Evolutionary conservation across 1,140 invertebrate genomes (phyloP).

Genomic region (Drosophila seguyi): DNA sequence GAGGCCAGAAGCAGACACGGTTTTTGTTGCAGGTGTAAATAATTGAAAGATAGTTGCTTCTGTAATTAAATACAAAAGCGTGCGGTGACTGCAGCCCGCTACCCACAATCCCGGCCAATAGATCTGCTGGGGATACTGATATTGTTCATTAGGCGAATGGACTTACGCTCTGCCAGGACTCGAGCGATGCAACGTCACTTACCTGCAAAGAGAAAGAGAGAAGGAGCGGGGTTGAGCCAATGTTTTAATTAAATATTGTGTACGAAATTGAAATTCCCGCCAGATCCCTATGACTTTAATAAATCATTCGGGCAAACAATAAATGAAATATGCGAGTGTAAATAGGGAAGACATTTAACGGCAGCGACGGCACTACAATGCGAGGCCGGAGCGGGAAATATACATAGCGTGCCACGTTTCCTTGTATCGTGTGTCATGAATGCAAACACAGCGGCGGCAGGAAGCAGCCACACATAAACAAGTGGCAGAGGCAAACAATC

Average conservation of each 20-base stretch:
- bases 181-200: conserved; percentile 49
- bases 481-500: conserved; percentile 74
- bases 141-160: conserved; percentile 72
- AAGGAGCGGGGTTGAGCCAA: conserved; percentile 28
- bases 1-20: conserved; percentile 41
- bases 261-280: conserved; percentile 67
- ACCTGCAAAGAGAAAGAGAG: conserved; percentile 56
- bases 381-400: conserved; percentile 55
- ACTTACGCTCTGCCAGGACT: conserved; percentile 57
- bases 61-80: conserved; percentile 81
- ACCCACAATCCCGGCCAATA: conserved; percentile 11
- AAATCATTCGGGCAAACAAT: conserved; percentile 79
- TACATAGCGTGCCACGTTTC: conserved; percentile 68
- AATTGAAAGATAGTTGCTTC: conserved; percentile 84
- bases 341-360: conserved; percentile 54
- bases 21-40: conserved; percentile 83
- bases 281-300: conserved; percentile 76
- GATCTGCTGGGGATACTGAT: conserved; percentile 23
- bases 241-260: conserved; percentile 77
- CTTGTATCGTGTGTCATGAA: conserved; percentile 75
- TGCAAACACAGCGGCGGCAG: conserved; percentile 61
- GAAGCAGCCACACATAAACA: conserved; percentile 52
- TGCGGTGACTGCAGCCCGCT: conserved; percentile 32
- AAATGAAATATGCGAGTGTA: conserved; percentile 57
- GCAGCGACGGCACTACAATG: conserved; percentile 40